Conservation (phyloP, 2,888 invertebrate species). For the Ophion costatus region DNA sequence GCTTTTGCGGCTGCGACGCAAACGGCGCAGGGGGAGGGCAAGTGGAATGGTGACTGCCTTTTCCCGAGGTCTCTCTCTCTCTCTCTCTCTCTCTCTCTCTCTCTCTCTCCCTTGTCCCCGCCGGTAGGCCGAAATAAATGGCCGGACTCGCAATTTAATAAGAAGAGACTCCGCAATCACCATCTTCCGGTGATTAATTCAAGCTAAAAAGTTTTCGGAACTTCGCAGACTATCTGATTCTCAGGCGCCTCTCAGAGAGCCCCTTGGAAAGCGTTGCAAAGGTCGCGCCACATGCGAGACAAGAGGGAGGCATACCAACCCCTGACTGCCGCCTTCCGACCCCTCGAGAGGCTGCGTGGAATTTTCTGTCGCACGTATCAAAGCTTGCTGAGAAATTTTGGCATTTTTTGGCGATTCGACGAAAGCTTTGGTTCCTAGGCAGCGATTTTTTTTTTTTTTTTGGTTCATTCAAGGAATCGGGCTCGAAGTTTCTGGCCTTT, state of each 20-base stretch:
- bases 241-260: conserved; percentile 58
- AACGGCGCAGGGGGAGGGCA: background rate
- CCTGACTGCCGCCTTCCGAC: background rate
- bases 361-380: background rate
- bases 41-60: background rate
- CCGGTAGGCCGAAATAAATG: conserved; percentile 64
- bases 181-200: conserved; percentile 82
- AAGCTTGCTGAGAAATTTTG: background rate
- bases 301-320: background rate
- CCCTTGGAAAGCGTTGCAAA: conserved; percentile 5
- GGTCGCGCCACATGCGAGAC: background rate
- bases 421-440: background rate
- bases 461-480: background rate
- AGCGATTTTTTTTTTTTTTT: background rate
- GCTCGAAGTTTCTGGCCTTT: background rate
- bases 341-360: background rate
- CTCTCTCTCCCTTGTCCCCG: background rate
- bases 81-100: background rate
- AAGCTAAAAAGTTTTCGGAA: conserved; percentile 80
- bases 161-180: conserved; percentile 77
- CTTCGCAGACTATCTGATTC: conserved; percentile 79
- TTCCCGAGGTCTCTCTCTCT: conserved; percentile 39
- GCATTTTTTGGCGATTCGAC: background rate
- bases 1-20: conserved; percentile 67
- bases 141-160: conserved; percentile 79